These are phyloP conservation scores for Elaphurus davidianus DNA, from an alignment of 2,113 vertebrate genomes.

Conservation along the genomic window DNA sequence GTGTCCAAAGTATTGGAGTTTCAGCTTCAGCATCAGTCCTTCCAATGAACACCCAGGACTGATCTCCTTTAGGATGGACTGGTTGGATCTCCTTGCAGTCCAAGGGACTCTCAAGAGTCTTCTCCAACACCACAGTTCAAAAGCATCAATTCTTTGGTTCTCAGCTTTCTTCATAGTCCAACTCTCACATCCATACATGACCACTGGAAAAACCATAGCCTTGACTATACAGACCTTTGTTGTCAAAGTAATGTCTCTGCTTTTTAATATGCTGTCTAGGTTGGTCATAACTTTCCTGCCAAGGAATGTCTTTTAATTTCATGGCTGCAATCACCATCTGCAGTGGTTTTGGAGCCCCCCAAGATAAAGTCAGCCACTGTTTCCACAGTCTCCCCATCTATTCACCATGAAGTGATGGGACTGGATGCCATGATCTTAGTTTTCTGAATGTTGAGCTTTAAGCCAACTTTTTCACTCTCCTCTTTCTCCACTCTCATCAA, in stretches of 20 bases:
- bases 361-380: background rate
- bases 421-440: background rate
- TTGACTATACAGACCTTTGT: accelerated
- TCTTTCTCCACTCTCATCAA: background rate
- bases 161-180: background rate
- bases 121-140: background rate
- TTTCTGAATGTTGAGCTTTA: background rate
- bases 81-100: background rate
- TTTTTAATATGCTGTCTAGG: background rate
- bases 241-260: background rate
- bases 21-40: background rate
- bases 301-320: background rate
- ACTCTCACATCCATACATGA: background rate
- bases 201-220: background rate
- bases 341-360: background rate
- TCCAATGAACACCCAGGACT: background rate
- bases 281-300: background rate
- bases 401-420: background rate
- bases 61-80: background rate
- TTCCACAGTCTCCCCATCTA: background rate
- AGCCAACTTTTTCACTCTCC: background rate
- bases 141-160: background rate
- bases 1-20: background rate
- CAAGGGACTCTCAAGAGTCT: background rate
- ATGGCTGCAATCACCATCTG: background rate